Evolutionary conservation across 2,797 vertebrate species (phyloP).

Genomic region (Phylloscopus collybita): DNA sequence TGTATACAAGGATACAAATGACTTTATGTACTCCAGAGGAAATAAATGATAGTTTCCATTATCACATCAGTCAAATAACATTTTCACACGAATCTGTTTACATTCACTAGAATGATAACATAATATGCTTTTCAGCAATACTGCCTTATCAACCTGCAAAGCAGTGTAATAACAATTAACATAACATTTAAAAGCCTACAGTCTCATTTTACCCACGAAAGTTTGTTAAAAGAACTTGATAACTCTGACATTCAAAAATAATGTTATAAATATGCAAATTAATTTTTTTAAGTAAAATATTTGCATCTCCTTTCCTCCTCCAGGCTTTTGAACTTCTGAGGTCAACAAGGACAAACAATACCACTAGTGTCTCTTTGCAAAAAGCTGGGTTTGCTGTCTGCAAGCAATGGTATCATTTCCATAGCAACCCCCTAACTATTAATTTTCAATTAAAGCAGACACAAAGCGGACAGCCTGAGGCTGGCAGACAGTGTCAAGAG

Average conservation of each 20-base stretch:
- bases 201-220: slow-evolving; percentile 73
- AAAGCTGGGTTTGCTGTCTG: slow-evolving; percentile 87
- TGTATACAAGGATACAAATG: slow-evolving; percentile 74
- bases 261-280: slow-evolving; percentile 87
- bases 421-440: slow-evolving; percentile 93
- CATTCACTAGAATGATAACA: slow-evolving; percentile 76
- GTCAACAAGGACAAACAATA: slow-evolving; percentile 99
- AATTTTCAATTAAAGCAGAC: slow-evolving; percentile 97
- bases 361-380: slow-evolving; percentile 95
- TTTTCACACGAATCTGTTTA: slow-evolving; percentile 82
- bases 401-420: slow-evolving; percentile 88
- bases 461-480: slow-evolving; percentile 88
- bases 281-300: slow-evolving; percentile 88
- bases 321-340: slow-evolving; percentile 94
- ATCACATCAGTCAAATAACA: slow-evolving; percentile 80
- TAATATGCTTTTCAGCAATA: slow-evolving; percentile 74
- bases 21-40: slow-evolving; percentile 77
- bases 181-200: slow-evolving; percentile 73
- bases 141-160: slow-evolving; percentile 76
- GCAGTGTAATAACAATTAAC: slow-evolving; percentile 75
- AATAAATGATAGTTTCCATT: slow-evolving; percentile 81
- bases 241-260: slow-evolving; percentile 83
- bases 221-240: slow-evolving; percentile 77
- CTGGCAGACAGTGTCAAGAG: slow-evolving; percentile 90
- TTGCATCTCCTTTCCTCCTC: slow-evolving; percentile 88